Conservation (phyloP, 2,113 vertebrate species). For the Oxyura jamaicensis region DNA sequence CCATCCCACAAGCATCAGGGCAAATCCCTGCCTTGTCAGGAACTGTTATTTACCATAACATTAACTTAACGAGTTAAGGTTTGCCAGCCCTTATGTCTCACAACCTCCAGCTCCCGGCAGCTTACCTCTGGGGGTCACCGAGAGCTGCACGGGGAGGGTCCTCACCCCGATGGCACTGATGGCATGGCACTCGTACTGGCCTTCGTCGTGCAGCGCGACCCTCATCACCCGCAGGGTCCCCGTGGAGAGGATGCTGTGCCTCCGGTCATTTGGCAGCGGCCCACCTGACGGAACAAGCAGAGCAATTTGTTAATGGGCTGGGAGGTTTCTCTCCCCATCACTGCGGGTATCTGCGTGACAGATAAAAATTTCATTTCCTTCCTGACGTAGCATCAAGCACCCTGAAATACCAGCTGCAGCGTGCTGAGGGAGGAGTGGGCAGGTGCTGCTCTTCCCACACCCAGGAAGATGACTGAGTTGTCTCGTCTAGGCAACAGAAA, state of each 20-base stretch:
- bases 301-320: accelerated
- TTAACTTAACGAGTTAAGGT: accelerated
- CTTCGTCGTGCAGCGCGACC: constrained; percentile 72
- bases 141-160: constrained; percentile 45
- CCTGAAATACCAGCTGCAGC: background rate
- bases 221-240: constrained; percentile 64
- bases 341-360: background rate
- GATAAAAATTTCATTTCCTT: background rate
- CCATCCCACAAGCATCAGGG: background rate
- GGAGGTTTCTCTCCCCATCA: accelerated
- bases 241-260: constrained; percentile 66
- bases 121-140: constrained; percentile 66
- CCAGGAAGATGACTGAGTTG: background rate
- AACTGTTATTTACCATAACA: accelerated
- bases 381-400: background rate
- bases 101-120: background rate
- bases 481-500: background rate
- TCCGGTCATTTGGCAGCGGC: constrained; percentile 59
- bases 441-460: background rate
- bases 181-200: constrained; percentile 77
- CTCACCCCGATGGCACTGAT: constrained; percentile 66
- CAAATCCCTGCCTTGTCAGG: background rate
- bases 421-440: background rate
- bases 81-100: accelerated
- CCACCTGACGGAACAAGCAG: constrained; percentile 29